A percentile compares a stretch with the other conserved stretches of the same genome.
phyloP scores from a whole-genome alignment of 2,888 invertebrate genomes.

The Myathropa florea region DNA sequence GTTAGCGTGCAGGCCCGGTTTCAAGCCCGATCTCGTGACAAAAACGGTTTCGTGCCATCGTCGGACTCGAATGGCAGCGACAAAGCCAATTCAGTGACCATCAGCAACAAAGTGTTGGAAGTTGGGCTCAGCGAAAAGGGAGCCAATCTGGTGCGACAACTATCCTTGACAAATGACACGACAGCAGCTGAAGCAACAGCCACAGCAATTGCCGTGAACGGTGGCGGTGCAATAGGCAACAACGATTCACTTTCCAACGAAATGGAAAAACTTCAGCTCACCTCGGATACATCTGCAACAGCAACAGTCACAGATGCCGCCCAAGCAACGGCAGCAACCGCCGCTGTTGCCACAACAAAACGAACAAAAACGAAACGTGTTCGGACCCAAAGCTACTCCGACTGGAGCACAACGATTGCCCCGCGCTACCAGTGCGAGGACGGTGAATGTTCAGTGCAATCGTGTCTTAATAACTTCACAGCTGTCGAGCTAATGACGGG shows the following conservation, averaged over 20 bases:
- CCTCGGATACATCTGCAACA: conserved; percentile 26
- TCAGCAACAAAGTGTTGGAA: conserved; percentile 75
- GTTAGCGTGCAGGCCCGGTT: conserved; percentile 51
- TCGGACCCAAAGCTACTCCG: conserved; percentile 79
- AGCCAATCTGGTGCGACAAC: conserved; percentile 77
- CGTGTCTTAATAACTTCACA: conserved; percentile 96
- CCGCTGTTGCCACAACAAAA: too few species aligned
- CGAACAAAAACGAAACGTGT: conserved; percentile 74
- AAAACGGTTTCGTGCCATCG: conserved; percentile 26
- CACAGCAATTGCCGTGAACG: conserved; percentile 55
- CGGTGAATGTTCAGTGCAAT: conserved; percentile 91
- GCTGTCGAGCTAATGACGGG: conserved; percentile 94
- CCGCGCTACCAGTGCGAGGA: conserved; percentile 88
- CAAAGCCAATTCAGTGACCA: conserved; percentile 26
- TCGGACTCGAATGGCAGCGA: conserved; percentile 72
- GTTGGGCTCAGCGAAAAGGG: conserved; percentile 78
- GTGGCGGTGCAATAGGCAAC: conserved; percentile 61
- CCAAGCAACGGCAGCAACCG: conserved; percentile 40
- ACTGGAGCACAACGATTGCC: conserved; percentile 83
- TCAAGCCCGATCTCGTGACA: background rate
- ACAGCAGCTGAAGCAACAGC: background rate
- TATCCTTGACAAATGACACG: conserved; percentile 67
- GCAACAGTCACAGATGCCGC: conserved; percentile 1
- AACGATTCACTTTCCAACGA: conserved; percentile 71
- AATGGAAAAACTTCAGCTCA: conserved; percentile 69